A percentile compares a stretch with the other conserved stretches of the same genome.
Evolutionary conservation across 2,113 vertebrate genomes (phyloP).

Genomic region (Calidris pygmaea): DNA sequence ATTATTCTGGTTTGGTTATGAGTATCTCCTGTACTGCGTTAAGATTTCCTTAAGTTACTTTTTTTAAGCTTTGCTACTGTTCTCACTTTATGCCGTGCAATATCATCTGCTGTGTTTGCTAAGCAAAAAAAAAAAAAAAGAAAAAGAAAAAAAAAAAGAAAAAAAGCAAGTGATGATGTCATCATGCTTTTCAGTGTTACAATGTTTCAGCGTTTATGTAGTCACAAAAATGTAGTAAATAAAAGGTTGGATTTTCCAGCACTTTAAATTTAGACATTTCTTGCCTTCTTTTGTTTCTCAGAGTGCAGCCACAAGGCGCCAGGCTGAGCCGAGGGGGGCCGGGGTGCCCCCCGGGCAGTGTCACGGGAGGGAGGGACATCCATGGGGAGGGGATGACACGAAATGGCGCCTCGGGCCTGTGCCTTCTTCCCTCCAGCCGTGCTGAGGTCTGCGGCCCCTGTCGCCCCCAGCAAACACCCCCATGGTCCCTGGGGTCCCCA

Average conservation of each 20-base stretch:
- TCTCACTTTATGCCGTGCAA: slow-evolving; percentile 94
- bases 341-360: background rate
- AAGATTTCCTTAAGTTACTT: slow-evolving; percentile 75
- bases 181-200: slow-evolving; percentile 97
- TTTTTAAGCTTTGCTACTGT: slow-evolving; percentile 87
- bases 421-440: rapidly evolving
- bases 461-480: background rate
- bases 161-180: slow-evolving; percentile 93
- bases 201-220: slow-evolving; percentile 99
- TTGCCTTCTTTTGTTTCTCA: slow-evolving; percentile 69
- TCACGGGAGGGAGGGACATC: background rate
- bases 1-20: slow-evolving; percentile 82
- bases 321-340: background rate
- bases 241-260: slow-evolving; percentile 98
- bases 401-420: background rate
- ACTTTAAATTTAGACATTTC: slow-evolving; percentile 83
- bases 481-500: rapidly evolving
- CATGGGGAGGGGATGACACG: rapidly evolving
- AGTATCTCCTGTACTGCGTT: slow-evolving; percentile 85
- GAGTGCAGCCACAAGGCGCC: background rate
- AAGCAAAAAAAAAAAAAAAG: slow-evolving; percentile 82
- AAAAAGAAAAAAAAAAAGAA: slow-evolving; percentile 51
- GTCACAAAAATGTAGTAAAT: slow-evolving; percentile 97
- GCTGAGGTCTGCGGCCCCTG: background rate
- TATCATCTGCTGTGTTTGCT: slow-evolving; percentile 99